Percentiles rank a stretch among this genome's conserved stretches.
Conservation (phyloP, 1,140 invertebrate species). For the silkworm (Bombyx mori) region DNA sequence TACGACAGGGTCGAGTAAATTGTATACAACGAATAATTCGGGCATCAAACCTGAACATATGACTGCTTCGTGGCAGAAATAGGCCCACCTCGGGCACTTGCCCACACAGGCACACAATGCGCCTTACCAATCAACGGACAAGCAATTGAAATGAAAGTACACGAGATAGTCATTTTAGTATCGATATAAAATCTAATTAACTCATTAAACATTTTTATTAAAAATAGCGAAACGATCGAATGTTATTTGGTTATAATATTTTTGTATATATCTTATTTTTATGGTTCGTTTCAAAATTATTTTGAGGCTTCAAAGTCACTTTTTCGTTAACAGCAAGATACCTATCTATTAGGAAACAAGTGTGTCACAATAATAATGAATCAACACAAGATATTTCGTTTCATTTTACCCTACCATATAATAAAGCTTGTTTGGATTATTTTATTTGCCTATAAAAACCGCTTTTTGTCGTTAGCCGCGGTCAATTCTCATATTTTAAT, state of each 20-base stretch:
- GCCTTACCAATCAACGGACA: too few species aligned
- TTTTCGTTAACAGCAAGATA: background rate
- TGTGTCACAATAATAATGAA: background rate
- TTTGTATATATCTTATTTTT: too few species aligned
- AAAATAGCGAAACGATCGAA: background rate
- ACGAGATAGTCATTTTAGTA: too few species aligned
- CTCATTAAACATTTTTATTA: too few species aligned
- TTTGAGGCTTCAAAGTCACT: background rate
- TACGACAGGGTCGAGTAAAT: too few species aligned
- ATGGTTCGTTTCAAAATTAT: background rate
- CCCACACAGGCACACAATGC: too few species aligned
- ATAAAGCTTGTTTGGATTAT: conserved; percentile 64
- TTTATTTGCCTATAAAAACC: conserved; percentile 46
- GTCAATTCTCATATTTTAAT: conserved; percentile 46
- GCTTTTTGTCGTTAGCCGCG: conserved; percentile 48
- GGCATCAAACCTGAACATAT: too few species aligned
- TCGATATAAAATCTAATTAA: too few species aligned
- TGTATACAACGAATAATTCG: too few species aligned
- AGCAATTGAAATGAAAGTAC: too few species aligned
- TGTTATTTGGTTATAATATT: background rate
- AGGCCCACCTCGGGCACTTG: too few species aligned
- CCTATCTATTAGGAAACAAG: background rate
- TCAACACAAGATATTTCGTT: background rate
- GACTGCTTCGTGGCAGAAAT: too few species aligned
- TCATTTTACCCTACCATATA: conserved; percentile 39